Conservation (phyloP, 2,113 vertebrate species). For the Perognathus longimembris region DNA sequence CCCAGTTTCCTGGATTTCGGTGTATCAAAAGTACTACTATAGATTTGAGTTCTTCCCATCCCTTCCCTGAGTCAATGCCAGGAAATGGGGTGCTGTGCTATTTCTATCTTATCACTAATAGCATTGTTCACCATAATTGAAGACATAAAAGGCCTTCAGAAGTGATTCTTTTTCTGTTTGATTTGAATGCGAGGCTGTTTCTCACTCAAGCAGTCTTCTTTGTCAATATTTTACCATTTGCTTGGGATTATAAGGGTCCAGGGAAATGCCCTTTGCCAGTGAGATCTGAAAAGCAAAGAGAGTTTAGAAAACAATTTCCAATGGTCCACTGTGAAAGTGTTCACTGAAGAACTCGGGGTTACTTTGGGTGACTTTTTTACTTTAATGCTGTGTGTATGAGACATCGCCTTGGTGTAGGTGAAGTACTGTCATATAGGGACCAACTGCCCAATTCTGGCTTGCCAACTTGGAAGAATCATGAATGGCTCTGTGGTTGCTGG, state of each 20-base stretch:
- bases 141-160: constrained; percentile 60
- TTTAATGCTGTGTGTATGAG: fast-evolving
- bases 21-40: constrained; percentile 20
- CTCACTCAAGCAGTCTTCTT: neutral
- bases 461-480: neutral
- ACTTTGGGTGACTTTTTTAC: neutral
- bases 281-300: neutral
- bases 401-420: neutral
- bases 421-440: neutral
- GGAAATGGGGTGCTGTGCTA: constrained; percentile 36
- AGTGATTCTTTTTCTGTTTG: constrained; percentile 1
- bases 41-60: constrained; percentile 35
- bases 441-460: neutral
- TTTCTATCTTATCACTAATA: constrained; percentile 41
- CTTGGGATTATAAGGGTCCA: neutral
- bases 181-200: constrained; percentile 11
- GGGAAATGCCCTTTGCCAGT: neutral
- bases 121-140: constrained; percentile 28
- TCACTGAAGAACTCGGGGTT: neutral
- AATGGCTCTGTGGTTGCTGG: neutral
- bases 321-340: neutral
- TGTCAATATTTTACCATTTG: constrained; percentile 3
- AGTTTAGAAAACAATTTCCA: neutral
- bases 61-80: constrained; percentile 65
- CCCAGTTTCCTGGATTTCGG: constrained; percentile 70